Base-by-base conservation (phyloP, 1,140 invertebrate species). In the Hermetia illucens region DNA sequence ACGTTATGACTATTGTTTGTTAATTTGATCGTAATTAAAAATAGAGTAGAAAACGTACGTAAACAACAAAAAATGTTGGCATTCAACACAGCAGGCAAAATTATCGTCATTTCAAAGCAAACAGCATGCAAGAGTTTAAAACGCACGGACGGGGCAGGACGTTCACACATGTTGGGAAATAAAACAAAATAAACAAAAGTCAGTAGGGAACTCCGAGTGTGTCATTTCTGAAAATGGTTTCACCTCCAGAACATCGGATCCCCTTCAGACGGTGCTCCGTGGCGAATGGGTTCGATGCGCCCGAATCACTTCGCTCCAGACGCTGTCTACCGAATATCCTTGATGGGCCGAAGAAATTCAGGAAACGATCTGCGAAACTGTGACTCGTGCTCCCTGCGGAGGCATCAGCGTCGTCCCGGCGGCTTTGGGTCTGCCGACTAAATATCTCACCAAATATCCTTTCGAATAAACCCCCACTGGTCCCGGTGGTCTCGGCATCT, bases 231-330 rank as follows among this genome's bases (percentile, higher is more conserved):
- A 9, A 35, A 35, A 16, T 12, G 22, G 46, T 58, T 58, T 55
- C 55, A 48, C 50, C 58, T 44, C 55, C 55, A 44, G 55, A 58
- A 53, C 51, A 46, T 29, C 55, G 52, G 33, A 58, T 58, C 24
- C 55, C 55, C 27, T 58, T 58, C 3, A 58, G 45, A 13, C 53
- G 50, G 45, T 58, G 55, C 25, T 58, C 47, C 10, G 42, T 40
- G 32, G 27, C 42, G 34, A 55, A 49, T 2, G 44, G 44, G 8
- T 48, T 44, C 21, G 20, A 45, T 41, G 34, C 31, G 30, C 17
- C 13, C 24, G 24, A 22, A 21, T 30, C 36, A 15, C 41, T 5
- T 5, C 37, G 10, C 8, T n/a, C 32, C 9, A 34, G 12, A 9
- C 32, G 8, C 13, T 27, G 24, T 27, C 24, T 8, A 8, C 24